Evolutionary conservation across 2,113 vertebrate species (phyloP).

Genomic region (Bubo scandiacus): DNA sequence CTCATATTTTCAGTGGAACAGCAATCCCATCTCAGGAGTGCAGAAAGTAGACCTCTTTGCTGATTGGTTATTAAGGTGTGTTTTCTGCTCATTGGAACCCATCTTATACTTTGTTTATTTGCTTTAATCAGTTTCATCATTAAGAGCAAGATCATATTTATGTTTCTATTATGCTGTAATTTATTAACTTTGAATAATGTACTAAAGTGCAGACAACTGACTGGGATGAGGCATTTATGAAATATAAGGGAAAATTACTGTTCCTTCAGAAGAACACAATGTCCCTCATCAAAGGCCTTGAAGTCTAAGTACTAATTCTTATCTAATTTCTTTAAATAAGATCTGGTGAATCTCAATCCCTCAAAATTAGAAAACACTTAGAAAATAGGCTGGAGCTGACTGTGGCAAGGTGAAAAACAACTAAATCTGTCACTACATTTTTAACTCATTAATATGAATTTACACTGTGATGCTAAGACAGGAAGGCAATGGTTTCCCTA

Average conservation of each 20-base stretch:
- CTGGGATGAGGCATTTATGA: not conserved
- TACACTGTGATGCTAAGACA: not conserved
- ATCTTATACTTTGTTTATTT: not conserved
- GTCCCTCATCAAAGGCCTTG: not conserved
- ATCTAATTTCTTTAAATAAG: not conserved
- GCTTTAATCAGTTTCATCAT: not conserved
- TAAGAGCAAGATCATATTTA: not conserved
- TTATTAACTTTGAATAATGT: slow-evolving; percentile 25
- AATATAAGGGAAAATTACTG: not conserved
- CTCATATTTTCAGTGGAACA: not conserved
- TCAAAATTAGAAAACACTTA: not conserved
- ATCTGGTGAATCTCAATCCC: not conserved
- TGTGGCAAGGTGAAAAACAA: slow-evolving; percentile 17
- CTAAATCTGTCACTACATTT: not conserved
- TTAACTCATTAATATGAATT: slow-evolving; percentile 12
- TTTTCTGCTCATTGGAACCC: not conserved
- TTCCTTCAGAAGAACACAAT: not conserved
- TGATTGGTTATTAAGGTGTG: not conserved
- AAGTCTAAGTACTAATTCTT: not conserved
- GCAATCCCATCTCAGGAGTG: not conserved
- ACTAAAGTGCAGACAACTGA: not conserved
- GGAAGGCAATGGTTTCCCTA: not conserved
- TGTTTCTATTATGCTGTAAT: slow-evolving; percentile 6
- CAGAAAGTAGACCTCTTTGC: not conserved
- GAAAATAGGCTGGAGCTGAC: not conserved